Base-by-base conservation (phyloP, 2,888 invertebrate species). In the Polydrusus pterygomalis region DNA sequence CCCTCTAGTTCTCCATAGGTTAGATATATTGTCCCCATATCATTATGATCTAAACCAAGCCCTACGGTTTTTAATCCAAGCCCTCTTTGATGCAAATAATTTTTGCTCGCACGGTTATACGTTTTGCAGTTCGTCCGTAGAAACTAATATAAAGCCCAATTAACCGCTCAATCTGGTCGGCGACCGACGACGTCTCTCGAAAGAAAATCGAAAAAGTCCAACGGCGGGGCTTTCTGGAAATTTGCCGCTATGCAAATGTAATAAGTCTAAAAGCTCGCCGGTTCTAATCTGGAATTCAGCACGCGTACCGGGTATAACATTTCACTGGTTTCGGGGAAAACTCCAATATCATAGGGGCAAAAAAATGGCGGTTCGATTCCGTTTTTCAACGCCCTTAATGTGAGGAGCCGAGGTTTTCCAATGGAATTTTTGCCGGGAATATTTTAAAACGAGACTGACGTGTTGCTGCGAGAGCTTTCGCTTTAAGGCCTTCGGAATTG, bases 191-290 rank as follows among this genome's bases (percentile, higher is more conserved):
- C 65, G 49, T 51, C 49, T 49, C 18, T 34, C 38, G 38, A 2
- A 54, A 17, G 20, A 40, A 67, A 67, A 67, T 67, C 71, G 67
- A 34, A 67, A 73, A 72, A 72, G 45, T 73, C 68, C 18, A 38
- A 40, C 51, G n/a, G 25, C n/a, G n/a, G 49, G 68, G 43, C 68
- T 68, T 68, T 63, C 56, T 63, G 64, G 56, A 70, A 69, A 74
- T 70, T 70, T 75, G 58, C 70, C 75, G 70, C 82, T 85, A 86
- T 85, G 86, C 84, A 86, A 86, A 85, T 86, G 85, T 85, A 86
- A 86, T 86, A 85, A 85, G 82, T 85, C 85, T 85, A 84, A 85
- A 85, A 85, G 86, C 86, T 68, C 81, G 81, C 51, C 58, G 70
- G 62, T 60, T 62, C 70, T 74, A 77, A 77, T 77, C 74, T 65